Evolutionary conservation across 2,113 vertebrate genomes (phyloP).

Genomic region (Tyto alba): DNA sequence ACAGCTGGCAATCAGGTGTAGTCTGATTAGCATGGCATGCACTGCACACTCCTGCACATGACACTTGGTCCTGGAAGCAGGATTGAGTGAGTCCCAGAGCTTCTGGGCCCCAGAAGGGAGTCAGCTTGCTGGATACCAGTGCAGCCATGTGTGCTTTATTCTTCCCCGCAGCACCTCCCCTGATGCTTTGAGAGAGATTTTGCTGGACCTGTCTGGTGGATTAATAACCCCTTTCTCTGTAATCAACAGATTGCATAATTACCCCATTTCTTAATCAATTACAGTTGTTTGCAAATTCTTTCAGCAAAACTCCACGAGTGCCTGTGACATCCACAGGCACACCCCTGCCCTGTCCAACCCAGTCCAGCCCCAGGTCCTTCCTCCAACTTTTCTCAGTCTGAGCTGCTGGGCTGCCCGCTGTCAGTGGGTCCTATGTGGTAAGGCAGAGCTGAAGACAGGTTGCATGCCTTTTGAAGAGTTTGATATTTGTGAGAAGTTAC

Average conservation of each 20-base stretch:
- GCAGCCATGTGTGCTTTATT: background rate
- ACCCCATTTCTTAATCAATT: background rate
- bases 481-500: background rate
- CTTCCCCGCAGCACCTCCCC: background rate
- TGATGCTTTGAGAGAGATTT: background rate
- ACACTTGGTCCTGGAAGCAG: background rate
- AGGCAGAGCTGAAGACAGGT: background rate
- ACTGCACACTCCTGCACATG: background rate
- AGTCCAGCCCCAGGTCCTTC: background rate
- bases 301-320: background rate
- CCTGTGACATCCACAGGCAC: background rate
- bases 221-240: background rate
- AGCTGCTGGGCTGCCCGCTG: background rate
- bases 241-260: background rate
- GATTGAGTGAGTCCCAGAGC: rapidly evolving
- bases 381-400: background rate
- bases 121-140: background rate
- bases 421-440: background rate
- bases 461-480: background rate
- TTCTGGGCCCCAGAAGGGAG: background rate
- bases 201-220: background rate
- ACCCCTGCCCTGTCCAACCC: background rate
- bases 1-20: background rate
- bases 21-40: rapidly evolving
- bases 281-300: background rate